These are phyloP conservation scores for Napeogenes sylphis DNA, from an alignment of 2,888 invertebrate genomes.

Conservation along the genomic window DNA sequence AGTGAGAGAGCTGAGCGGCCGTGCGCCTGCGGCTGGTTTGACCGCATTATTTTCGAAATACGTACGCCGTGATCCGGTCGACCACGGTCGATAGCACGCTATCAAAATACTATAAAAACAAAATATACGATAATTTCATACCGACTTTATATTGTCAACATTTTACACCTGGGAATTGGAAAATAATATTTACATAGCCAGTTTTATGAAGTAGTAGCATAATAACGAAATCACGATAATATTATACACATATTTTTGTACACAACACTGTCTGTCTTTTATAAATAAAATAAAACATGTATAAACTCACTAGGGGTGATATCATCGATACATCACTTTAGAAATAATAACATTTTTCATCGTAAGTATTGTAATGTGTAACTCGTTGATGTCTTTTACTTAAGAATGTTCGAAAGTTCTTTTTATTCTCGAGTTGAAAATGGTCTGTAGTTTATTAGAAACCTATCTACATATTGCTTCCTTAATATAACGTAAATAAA, in stretches of 20 bases:
- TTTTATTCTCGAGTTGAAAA: constrained; percentile 17
- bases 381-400: constrained; percentile 74
- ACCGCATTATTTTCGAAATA: constrained; percentile 78
- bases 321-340: too few species aligned
- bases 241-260: too few species aligned
- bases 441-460: constrained; percentile 29
- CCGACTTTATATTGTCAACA: constrained; percentile 21
- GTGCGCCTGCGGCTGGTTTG: constrained; percentile 72
- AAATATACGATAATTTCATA: constrained; percentile 19
- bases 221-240: constrained; percentile 12
- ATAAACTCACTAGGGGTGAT: neutral
- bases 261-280: too few species aligned
- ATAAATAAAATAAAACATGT: neutral
- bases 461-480: constrained; percentile 5
- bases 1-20: constrained; percentile 73
- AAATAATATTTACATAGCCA: neutral
- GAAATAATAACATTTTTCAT: neutral
- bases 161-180: neutral
- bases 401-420: constrained; percentile 67
- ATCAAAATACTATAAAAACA: constrained; percentile 70
- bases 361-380: constrained; percentile 37
- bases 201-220: neutral
- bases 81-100: constrained; percentile 45
- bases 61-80: constrained; percentile 73
- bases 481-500: neutral